Percentiles rank a stretch among this genome's conserved stretches.
Conservation (phyloP, 2,888 invertebrate genomes). For the Seira musarum region DNA sequence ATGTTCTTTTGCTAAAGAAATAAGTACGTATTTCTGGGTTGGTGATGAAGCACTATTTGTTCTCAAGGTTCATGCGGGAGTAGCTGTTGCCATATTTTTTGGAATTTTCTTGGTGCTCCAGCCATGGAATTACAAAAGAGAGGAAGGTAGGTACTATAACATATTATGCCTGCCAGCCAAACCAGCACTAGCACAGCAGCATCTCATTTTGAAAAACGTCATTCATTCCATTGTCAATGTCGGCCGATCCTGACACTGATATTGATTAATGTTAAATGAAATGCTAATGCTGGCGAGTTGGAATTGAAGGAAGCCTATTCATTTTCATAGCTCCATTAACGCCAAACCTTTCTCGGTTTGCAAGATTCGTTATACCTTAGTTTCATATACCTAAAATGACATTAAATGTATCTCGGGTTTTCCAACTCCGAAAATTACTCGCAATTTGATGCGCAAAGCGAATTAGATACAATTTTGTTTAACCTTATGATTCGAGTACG, state of each 20-base stretch:
- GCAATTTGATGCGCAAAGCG: too few species aligned
- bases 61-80: constrained; percentile 61
- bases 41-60: constrained; percentile 19
- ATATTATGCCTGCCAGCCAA: background rate
- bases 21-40: too few species aligned
- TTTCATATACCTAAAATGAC: too few species aligned
- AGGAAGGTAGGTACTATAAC: constrained; percentile 36
- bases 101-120: constrained; percentile 55
- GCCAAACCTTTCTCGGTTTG: too few species aligned
- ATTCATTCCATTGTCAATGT: constrained; percentile 20
- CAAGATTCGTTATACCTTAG: too few species aligned
- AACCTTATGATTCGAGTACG: background rate
- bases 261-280: background rate
- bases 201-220: background rate
- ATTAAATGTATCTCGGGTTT: too few species aligned
- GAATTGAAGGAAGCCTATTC: background rate
- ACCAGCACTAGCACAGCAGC: too few species aligned
- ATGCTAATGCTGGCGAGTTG: too few species aligned
- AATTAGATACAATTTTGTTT: too few species aligned
- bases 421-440: background rate
- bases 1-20: background rate
- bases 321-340: background rate
- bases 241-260: background rate
- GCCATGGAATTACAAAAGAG: constrained; percentile 54
- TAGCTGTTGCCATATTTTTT: constrained; percentile 58